Base-by-base conservation (phyloP, 2,888 invertebrate genomes). In the Rhorus exstirpatorius region DNA sequence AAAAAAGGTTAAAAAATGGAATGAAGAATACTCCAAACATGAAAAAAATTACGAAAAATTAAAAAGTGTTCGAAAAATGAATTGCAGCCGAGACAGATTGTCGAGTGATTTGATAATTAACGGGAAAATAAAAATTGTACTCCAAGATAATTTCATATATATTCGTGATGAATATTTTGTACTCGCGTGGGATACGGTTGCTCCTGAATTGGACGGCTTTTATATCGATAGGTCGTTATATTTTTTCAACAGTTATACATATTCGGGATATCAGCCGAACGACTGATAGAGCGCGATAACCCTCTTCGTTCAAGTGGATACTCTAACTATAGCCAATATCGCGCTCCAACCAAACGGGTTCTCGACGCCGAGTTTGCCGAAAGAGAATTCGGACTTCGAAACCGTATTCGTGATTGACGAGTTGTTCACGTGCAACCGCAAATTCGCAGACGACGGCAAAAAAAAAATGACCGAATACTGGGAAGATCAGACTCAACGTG, bases 221-320 rank as follows among this genome's bases (percentile, higher is more conserved):
- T 46, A 12, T 21, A 35, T 65, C 26, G 31, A 10, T 14, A 12
- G 24, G 3, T 12, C 14, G n/a, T 51, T 24, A 26, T n/a, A 24
- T 58, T 26, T 46, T 26, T 49, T 58, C 21, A 46, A 35, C 21
- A 38, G 55, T 17, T 7, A n/a, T 19, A 46, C 8, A 12, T 44
- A 6, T 44, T 41, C 46, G 63, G 46, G 51, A 78, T 65, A 58
- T 63, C 46, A 21, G 26, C 12, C 12, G 63, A 35, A 35, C 70
- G 51, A 53, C 61, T 21, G 68, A 74, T 58, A 61, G 26, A 60
- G n/a, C 38, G 60, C 68, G 72, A 77, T 81, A 44, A 81, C 51
- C 68, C 26, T 38, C 35, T 38, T 14, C n/a, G 14, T 58, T 58
- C 21, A 31, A 14, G 60, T 21, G n/a, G 31, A 19, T 17, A 19